A percentile compares a stretch with the other conserved stretches of the same genome.
Conservation (phyloP, 23 tunicate genomes). For the Styela clava region DNA sequence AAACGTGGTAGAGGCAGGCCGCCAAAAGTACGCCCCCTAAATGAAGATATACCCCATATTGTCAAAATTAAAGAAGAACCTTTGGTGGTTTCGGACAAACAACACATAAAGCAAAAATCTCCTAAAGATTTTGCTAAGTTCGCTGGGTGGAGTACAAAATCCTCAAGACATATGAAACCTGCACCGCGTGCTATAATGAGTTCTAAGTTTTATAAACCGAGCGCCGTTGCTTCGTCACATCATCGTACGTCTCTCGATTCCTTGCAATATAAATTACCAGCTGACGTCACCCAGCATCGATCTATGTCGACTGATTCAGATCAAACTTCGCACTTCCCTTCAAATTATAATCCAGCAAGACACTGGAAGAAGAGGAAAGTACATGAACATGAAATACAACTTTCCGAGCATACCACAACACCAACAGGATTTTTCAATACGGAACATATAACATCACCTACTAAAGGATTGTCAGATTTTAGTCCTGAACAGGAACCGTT, state of each 20-base stretch:
- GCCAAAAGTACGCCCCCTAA: not conserved
- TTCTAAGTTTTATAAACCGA: not conserved
- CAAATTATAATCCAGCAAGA: conserved; percentile 36
- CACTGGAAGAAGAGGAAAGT: conserved; percentile 83
- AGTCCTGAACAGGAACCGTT: too few relatives aligned
- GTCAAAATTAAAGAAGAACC: not conserved
- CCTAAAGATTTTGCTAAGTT: conserved; percentile 17
- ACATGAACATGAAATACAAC: conserved; percentile 47
- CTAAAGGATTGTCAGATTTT: not conserved
- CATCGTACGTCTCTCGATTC: not conserved
- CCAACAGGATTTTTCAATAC: not conserved
- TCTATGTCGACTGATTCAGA: conserved; percentile 25
- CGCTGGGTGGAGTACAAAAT: conserved; percentile 31
- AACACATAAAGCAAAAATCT: not conserved
- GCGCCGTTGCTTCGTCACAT: not conserved
- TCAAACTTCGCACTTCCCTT: not conserved
- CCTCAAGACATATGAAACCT: not conserved
- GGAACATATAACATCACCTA: not conserved
- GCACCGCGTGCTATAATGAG: not conserved
- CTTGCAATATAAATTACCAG: not conserved
- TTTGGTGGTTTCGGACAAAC: not conserved
- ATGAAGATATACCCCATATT: not conserved
- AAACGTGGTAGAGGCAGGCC: not conserved
- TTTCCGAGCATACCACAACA: not conserved
- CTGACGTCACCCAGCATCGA: not conserved